Evolutionary conservation across 2,797 vertebrate species (phyloP), one percentile per base, ranked within the genome.

Genomic region (Erpetoichthys calabaricus): DNA sequence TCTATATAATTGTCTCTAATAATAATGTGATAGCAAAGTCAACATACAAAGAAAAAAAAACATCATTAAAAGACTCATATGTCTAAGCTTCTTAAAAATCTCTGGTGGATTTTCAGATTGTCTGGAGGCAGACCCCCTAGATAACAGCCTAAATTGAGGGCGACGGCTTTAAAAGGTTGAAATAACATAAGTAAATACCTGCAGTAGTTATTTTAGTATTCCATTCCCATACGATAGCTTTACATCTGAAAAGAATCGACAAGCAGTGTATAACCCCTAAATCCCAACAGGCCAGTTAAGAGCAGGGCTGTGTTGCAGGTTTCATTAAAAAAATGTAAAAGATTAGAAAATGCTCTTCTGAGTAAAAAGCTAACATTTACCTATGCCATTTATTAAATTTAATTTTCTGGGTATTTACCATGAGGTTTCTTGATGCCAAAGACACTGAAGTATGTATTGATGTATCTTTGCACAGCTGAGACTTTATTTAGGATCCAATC

Each of bases 311-410:
- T 2, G 50, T 51, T 25, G n/a, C 50, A 51, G n/a, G 41, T 51
- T 51, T 6, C 5, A 5, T 9, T 51, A 5, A 6, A 63, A 62
- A 59, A 58, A 61, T 45, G 8, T 3, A 51, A 8, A 44, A 5
- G 10, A 25, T 45, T 45, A 8, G 10, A 7, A 10, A 41, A 7
- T 44, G 7, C 59, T 43, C 42, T 51, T 10, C 47, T 55, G 50
- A n/a, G 47, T 42, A 56, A 60, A 45, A 42, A 8, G 54, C 59
- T 56, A 44, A 10, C 47, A 51, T n/a, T 51, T 47, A 45, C 10
- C 43, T 1, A 56, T 51, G 54, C 47, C 59, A 56, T 60, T 44
- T 49, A 25, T 42, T 60, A 64, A 53, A 60, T 68, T 64, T 60
- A 57, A 62, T 59, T 58, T 42, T 58, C 50, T 55, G 54, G 52